Percentiles rank a stretch among this genome's conserved stretches.
Evolutionary conservation across 2,888 invertebrate species (phyloP).

Genomic region (Macrophya alboannulata): DNA sequence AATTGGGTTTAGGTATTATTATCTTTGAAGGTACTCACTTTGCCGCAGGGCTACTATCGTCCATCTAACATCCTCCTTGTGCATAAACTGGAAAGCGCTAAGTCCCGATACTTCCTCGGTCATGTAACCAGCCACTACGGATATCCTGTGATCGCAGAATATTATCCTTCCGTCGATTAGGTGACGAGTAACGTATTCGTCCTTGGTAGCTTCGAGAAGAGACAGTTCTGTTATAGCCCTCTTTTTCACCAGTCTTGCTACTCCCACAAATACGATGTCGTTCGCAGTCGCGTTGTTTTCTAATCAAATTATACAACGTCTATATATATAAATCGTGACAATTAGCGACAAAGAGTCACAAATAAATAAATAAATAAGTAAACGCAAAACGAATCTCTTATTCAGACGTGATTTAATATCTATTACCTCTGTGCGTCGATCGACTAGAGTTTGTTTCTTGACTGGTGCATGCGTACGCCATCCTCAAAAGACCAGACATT

Average conservation of each 20-base stretch:
- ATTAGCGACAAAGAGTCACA: not conserved
- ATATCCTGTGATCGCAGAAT: constrained; percentile 95
- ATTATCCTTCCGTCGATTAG: constrained; percentile 94
- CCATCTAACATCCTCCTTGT: constrained; percentile 94
- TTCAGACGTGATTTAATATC: constrained; percentile 47
- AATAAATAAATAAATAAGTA: constrained; percentile 4
- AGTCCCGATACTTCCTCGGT: constrained; percentile 93
- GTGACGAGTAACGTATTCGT: constrained; percentile 95
- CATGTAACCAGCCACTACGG: constrained; percentile 94
- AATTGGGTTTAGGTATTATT: not conserved
- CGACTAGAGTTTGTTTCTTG: constrained; percentile 59
- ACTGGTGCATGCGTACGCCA: constrained; percentile 72
- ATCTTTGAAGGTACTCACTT: constrained; percentile 82
- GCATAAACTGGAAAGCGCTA: constrained; percentile 95
- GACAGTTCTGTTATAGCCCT: constrained; percentile 86
- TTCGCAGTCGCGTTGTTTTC: constrained; percentile 69
- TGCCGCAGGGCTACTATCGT: constrained; percentile 93
- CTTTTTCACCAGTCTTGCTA: constrained; percentile 88
- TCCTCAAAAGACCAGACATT: constrained; percentile 79
- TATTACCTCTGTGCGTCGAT: constrained; percentile 40
- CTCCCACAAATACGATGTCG: constrained; percentile 85
- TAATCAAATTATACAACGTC: constrained; percentile 55
- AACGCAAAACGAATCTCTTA: not conserved
- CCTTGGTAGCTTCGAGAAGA: constrained; percentile 86
- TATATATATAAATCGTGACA: not conserved